phyloP scores from a whole-genome alignment of 2,888 invertebrate species.

The Melieria omissa region DNA sequence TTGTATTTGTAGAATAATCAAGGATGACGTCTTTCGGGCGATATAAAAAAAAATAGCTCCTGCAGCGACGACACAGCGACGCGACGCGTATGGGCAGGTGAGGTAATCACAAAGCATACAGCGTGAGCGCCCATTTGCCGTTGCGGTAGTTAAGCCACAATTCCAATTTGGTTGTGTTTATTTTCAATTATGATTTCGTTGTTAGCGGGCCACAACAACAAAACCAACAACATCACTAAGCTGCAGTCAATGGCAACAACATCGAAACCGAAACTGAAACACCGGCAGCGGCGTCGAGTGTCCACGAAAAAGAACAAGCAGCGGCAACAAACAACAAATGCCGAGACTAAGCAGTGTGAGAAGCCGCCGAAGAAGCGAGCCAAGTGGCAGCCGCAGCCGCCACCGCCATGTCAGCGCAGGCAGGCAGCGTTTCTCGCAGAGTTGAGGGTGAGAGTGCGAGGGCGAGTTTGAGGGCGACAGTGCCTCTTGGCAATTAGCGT shows the following conservation, averaged over 20 bases:
- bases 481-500: constrained; percentile 55
- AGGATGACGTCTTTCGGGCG: no score
- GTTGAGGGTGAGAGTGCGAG: background rate
- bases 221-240: background rate
- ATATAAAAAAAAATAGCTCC: background rate
- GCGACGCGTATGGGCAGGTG: background rate
- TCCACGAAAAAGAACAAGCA: constrained; percentile 5
- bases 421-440: background rate
- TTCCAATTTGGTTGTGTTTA: constrained; percentile 29
- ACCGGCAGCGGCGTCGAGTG: background rate
- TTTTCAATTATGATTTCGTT: constrained; percentile 35
- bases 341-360: background rate
- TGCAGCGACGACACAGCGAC: background rate
- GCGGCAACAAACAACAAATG: background rate
- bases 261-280: no score
- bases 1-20: no score
- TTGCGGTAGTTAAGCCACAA: background rate
- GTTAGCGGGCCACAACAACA: constrained; percentile 33
- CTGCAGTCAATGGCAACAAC: no score
- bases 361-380: background rate
- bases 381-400: background rate
- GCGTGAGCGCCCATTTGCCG: no score
- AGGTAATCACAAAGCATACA: background rate
- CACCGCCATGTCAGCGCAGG: no score
- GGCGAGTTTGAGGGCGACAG: constrained; percentile 20